Evolutionary conservation across 2,888 invertebrate species (phyloP).

Genomic region (Neria commutata): DNA sequence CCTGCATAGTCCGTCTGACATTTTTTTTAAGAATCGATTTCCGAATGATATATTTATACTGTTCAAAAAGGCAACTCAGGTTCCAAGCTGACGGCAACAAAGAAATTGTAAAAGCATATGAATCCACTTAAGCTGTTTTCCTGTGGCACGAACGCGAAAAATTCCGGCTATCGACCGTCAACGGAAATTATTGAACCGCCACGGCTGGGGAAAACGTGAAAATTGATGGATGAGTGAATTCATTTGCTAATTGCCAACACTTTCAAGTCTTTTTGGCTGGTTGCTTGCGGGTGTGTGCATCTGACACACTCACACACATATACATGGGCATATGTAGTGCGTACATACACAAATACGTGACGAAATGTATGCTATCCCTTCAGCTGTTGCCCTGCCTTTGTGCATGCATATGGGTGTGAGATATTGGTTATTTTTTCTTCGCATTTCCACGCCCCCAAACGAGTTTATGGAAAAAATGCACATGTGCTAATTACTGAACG

Average conservation of each 20-base stretch:
- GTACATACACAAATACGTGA: too few relatives aligned
- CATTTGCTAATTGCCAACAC: conserved; percentile 58
- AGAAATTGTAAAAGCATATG: too few relatives aligned
- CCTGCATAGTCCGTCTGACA: too few relatives aligned
- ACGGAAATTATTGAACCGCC: conserved; percentile 49
- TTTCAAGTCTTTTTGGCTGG: conserved; percentile 36
- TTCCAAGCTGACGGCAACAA: too few relatives aligned
- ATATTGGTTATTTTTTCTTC: not conserved
- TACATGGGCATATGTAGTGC: not conserved
- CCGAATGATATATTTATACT: too few relatives aligned
- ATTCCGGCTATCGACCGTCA: too few relatives aligned
- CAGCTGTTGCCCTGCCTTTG: not conserved
- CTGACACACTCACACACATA: conserved; percentile 1
- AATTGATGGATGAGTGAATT: conserved; percentile 57
- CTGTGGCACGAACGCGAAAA: too few relatives aligned
- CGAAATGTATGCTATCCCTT: too few relatives aligned
- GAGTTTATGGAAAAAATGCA: not conserved
- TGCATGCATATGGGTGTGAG: not conserved
- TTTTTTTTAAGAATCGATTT: too few relatives aligned
- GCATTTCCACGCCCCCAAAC: not conserved
- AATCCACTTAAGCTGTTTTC: too few relatives aligned
- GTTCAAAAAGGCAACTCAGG: too few relatives aligned
- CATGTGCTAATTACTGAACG: conserved; percentile 1
- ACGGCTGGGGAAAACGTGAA: conserved; percentile 47
- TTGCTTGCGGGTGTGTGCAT: not conserved